phyloP scores from a whole-genome alignment of 2,113 vertebrate species.

The Turnix velox region DNA sequence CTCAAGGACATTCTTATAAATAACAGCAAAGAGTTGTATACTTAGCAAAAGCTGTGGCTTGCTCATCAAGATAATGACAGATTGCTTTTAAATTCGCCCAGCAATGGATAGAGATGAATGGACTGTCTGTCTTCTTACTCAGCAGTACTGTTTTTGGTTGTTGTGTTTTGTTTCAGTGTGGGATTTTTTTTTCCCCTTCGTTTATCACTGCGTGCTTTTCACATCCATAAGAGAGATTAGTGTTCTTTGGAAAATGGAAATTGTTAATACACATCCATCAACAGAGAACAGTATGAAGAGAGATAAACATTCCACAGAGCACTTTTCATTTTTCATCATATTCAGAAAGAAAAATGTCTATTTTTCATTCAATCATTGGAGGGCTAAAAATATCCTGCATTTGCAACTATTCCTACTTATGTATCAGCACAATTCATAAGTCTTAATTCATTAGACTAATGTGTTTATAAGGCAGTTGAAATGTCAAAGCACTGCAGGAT shows the following conservation, averaged over 20 bases:
- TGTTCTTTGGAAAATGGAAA: slow-evolving; percentile 76
- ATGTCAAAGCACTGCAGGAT: slow-evolving; percentile 97
- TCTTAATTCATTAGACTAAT: slow-evolving; percentile 97
- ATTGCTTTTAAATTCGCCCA: slow-evolving; percentile 78
- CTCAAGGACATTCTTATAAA: slow-evolving; percentile 71
- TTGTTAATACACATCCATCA: slow-evolving; percentile 78
- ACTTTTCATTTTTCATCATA: slow-evolving; percentile 67
- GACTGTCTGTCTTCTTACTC: slow-evolving; percentile 76
- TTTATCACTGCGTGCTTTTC: slow-evolving; percentile 76
- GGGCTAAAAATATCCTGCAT: slow-evolving; percentile 65
- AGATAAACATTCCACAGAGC: slow-evolving; percentile 63
- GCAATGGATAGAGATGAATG: slow-evolving; percentile 79
- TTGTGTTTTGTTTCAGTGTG: slow-evolving; percentile 19
- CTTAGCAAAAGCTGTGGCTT: slow-evolving; percentile 55
- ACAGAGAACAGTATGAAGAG: slow-evolving; percentile 41
- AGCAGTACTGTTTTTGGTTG: slow-evolving; percentile 65
- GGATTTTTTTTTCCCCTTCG: slow-evolving; percentile 10
- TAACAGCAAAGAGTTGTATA: slow-evolving; percentile 58
- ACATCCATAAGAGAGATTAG: slow-evolving; percentile 76
- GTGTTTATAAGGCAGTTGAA: slow-evolving; percentile 97
- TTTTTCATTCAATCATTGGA: slow-evolving; percentile 65
- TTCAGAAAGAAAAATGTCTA: slow-evolving; percentile 63
- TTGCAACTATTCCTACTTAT: slow-evolving; percentile 67
- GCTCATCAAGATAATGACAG: slow-evolving; percentile 82
- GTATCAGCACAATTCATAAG: slow-evolving; percentile 79